Conservation (phyloP, 2,888 invertebrate genomes). For the Drosophila setosimentum region DNA sequence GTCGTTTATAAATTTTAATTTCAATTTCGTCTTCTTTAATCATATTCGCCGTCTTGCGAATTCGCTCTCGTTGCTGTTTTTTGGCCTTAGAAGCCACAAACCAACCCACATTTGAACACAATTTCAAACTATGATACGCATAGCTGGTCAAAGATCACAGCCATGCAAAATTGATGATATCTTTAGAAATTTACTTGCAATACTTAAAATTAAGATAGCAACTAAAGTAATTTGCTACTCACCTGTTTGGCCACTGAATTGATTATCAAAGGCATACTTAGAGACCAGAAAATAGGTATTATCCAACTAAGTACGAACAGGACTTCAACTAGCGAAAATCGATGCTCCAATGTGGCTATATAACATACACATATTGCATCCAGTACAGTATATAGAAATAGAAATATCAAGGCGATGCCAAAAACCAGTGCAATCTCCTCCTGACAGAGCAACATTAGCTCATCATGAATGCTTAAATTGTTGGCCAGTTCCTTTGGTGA, state of each 20-base stretch:
- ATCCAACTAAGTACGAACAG: slow-evolving; percentile 33
- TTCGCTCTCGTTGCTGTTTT: no score
- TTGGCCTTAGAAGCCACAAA: no score
- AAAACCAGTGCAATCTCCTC: slow-evolving; percentile 36
- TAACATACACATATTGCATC: slow-evolving; percentile 22
- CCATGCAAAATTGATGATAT: neutral
- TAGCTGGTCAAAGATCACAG: neutral
- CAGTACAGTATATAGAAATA: slow-evolving; percentile 38
- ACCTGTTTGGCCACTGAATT: slow-evolving; percentile 34
- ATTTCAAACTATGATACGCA: no score
- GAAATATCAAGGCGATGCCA: slow-evolving; percentile 33
- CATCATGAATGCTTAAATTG: slow-evolving; percentile 32
- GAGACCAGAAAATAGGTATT: slow-evolving; percentile 33
- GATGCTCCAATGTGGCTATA: slow-evolving; percentile 22
- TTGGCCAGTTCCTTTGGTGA: neutral
- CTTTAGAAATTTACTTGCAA: neutral
- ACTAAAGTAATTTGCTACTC: neutral
- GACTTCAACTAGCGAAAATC: slow-evolving; percentile 6
- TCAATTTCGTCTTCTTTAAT: no score
- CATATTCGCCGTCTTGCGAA: no score
- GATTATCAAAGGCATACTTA: slow-evolving; percentile 40
- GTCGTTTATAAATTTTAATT: no score
- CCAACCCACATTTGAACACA: no score
- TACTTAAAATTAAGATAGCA: neutral
- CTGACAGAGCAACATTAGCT: slow-evolving; percentile 41